Evolutionary conservation across 1,140 invertebrate species (phyloP).

Genomic region (Spodoptera litura): DNA sequence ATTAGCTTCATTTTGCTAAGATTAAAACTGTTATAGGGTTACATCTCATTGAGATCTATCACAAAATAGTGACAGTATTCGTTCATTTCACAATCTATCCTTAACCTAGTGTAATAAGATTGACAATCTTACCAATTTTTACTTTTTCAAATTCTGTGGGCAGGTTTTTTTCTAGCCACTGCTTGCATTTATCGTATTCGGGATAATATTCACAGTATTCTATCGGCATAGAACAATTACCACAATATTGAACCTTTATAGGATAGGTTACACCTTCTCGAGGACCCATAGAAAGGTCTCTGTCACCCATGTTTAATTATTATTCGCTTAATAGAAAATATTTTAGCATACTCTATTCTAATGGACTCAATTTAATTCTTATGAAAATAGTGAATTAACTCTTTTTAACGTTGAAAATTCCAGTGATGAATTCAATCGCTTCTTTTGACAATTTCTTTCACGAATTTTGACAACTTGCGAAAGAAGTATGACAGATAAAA

Average conservation of each 20-base stretch:
- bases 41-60: too few relatives aligned
- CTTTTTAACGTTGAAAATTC: not conserved
- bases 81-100: not conserved
- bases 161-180: slow-evolving; percentile 97
- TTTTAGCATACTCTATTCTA: slow-evolving; percentile 58
- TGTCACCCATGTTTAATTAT: slow-evolving; percentile 76
- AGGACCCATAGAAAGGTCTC: slow-evolving; percentile 83
- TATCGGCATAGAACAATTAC: slow-evolving; percentile 97
- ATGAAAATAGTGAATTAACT: slow-evolving; percentile 14
- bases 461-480: not conserved
- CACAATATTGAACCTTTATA: slow-evolving; percentile 96
- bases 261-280: slow-evolving; percentile 90
- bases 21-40: too few relatives aligned
- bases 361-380: not conserved
- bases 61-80: too few relatives aligned
- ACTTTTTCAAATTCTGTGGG: slow-evolving; percentile 97
- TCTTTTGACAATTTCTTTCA: slow-evolving; percentile 6
- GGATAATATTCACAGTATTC: slow-evolving; percentile 99
- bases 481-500: not conserved
- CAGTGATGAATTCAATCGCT: slow-evolving; percentile 4
- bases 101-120: slow-evolving; percentile 44
- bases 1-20: too few relatives aligned
- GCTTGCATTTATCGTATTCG: slow-evolving; percentile 98
- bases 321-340: slow-evolving; percentile 47
- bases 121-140: slow-evolving; percentile 87